phyloP scores from a whole-genome alignment of 1,140 invertebrate species.

The Drosophila jambulina region DNA sequence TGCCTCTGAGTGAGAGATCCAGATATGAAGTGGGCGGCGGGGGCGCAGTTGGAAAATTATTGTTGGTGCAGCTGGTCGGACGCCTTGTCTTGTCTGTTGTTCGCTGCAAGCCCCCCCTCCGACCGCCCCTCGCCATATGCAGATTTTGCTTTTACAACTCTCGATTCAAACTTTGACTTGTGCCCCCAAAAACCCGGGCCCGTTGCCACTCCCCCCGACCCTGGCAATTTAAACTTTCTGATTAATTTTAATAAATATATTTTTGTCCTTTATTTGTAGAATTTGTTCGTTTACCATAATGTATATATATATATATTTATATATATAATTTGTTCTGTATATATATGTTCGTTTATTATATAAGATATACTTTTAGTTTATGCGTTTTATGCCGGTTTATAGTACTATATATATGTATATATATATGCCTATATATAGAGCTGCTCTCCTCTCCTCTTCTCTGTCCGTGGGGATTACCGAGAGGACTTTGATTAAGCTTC shows the following conservation, averaged over 20 bases:
- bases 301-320: conserved; percentile 44
- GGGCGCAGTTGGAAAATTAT: conserved; percentile 55
- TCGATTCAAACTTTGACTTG: conserved; percentile 60
- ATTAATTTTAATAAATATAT: conserved; percentile 80
- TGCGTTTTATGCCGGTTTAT: conserved; percentile 42
- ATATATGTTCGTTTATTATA: conserved; percentile 58
- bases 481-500: conserved; percentile 54
- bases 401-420: conserved; percentile 28
- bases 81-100: conserved; percentile 51
- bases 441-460: background rate
- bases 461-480: conserved; percentile 27
- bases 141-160: conserved; percentile 36
- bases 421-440: conserved; percentile 29
- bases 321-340: conserved; percentile 40
- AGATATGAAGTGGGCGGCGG: conserved; percentile 7
- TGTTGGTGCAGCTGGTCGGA: conserved; percentile 72
- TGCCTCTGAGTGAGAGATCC: conserved; percentile 52
- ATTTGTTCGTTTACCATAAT: conserved; percentile 56
- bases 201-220: too few species aligned
- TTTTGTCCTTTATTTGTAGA: conserved; percentile 83
- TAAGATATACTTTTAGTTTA: conserved; percentile 42
- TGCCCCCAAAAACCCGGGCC: conserved; percentile 7
- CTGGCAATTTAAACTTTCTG: conserved; percentile 43
- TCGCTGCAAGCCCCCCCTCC: conserved; percentile 7
- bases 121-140: conserved; percentile 20